Evolutionary conservation across 2,113 vertebrate species (phyloP).

Genomic region (Microtus ochrogaster): DNA sequence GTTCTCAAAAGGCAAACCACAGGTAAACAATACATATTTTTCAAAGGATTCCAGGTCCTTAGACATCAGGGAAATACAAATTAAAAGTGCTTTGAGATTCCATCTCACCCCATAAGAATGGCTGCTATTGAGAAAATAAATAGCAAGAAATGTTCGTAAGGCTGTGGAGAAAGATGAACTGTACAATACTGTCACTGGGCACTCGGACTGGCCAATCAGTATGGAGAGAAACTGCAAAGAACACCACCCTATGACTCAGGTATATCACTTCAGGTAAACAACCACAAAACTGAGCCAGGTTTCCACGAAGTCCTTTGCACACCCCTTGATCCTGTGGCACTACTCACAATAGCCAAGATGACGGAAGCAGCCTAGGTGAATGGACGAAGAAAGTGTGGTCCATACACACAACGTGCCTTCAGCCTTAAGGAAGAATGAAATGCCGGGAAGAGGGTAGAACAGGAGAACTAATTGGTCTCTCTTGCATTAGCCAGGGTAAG

Average conservation of each 20-base stretch:
- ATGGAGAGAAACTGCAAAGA: not conserved
- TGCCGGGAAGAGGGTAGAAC: not conserved
- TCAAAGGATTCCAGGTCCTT: not conserved
- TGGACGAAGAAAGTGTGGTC: not conserved
- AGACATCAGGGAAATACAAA: not conserved
- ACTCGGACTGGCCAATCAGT: not conserved
- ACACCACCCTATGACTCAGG: not conserved
- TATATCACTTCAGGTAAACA: not conserved
- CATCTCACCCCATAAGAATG: not conserved
- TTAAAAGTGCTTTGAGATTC: too few species aligned
- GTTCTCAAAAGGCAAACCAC: not conserved
- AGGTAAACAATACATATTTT: not conserved
- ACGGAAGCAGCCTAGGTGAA: not conserved
- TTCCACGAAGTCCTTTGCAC: not conserved
- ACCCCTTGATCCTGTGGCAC: not conserved
- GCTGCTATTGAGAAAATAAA: not conserved
- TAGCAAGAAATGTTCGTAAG: too few species aligned
- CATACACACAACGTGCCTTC: not conserved
- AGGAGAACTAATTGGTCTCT: not conserved
- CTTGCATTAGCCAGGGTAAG: not conserved
- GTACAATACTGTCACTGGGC: not conserved
- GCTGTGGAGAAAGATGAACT: not conserved
- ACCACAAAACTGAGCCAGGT: not conserved
- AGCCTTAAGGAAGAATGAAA: not conserved
- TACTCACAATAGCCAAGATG: not conserved